Percentiles rank a stretch among this genome's conserved stretches.
Evolutionary conservation across 2,888 invertebrate genomes (phyloP).

Genomic region (Protonemura montana): DNA sequence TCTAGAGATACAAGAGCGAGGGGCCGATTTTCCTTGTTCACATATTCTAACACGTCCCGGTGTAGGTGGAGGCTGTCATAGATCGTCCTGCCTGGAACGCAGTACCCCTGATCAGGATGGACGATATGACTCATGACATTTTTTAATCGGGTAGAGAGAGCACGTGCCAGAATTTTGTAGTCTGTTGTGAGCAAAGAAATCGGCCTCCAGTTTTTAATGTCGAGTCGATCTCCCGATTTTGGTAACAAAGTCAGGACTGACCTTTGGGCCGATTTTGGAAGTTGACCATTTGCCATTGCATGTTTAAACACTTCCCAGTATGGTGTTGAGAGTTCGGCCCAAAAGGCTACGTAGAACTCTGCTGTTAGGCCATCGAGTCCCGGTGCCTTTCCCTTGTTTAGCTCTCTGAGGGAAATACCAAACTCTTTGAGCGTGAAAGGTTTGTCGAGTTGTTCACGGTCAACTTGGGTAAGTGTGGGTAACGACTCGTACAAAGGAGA

Average conservation of each 20-base stretch:
- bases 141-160: conserved; percentile 2
- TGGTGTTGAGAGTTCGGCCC: neutral
- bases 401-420: neutral
- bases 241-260: neutral
- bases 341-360: conserved; percentile 18
- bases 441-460: neutral
- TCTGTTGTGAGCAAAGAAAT: conserved; percentile 39
- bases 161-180: conserved; percentile 40
- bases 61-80: conserved; percentile 34
- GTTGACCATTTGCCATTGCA: neutral
- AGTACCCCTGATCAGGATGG: conserved; percentile 33
- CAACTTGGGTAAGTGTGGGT: neutral
- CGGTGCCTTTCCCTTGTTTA: conserved; percentile 32
- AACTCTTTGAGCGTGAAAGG: neutral
- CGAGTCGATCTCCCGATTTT: conserved; percentile 12
- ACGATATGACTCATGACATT: conserved; percentile 15
- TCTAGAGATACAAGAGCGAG: conserved; percentile 38
- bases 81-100: conserved; percentile 33
- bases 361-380: conserved; percentile 38
- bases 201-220: conserved; percentile 42
- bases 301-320: neutral
- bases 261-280: neutral
- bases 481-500: conserved; percentile 21
- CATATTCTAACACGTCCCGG: conserved; percentile 32
- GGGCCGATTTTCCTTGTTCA: neutral